Percentiles rank a stretch among this genome's conserved stretches.
phyloP scores from a whole-genome alignment of 2,888 invertebrate species.

The Eristalis intricaria region DNA sequence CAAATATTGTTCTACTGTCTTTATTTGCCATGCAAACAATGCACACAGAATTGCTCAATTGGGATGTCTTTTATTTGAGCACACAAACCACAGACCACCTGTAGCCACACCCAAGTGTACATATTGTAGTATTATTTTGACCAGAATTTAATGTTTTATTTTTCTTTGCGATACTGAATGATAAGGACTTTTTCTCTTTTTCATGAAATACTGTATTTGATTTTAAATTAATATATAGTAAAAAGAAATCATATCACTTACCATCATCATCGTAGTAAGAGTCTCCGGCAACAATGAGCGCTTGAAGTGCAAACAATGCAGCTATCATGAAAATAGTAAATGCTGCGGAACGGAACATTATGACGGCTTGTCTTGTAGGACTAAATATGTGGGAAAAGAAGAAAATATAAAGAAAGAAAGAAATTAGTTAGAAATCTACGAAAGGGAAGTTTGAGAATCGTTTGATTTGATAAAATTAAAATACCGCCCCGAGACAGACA shows the following conservation, averaged over 20 bases:
- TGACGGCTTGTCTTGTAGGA: background rate
- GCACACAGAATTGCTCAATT: too few species aligned
- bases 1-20: too few species aligned
- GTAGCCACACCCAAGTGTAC: slow-evolving; percentile 42
- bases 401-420: background rate
- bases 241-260: slow-evolving; percentile 13
- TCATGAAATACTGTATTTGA: too few species aligned
- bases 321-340: slow-evolving; percentile 10
- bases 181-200: background rate
- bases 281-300: background rate
- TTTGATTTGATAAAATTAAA: too few species aligned
- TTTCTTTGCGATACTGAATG: background rate
- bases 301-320: background rate
- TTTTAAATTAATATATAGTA: background rate
- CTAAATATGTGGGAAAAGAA: background rate
- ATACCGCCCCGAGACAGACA: too few species aligned
- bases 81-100: slow-evolving; percentile 33
- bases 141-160: background rate
- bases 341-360: slow-evolving; percentile 13
- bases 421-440: too few species aligned
- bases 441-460: too few species aligned
- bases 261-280: slow-evolving; percentile 11
- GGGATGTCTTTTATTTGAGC: background rate
- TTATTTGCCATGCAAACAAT: too few species aligned
- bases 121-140: background rate